Conservation (phyloP, 2,797 vertebrate species). For the Crocidura indochinensis region DNA sequence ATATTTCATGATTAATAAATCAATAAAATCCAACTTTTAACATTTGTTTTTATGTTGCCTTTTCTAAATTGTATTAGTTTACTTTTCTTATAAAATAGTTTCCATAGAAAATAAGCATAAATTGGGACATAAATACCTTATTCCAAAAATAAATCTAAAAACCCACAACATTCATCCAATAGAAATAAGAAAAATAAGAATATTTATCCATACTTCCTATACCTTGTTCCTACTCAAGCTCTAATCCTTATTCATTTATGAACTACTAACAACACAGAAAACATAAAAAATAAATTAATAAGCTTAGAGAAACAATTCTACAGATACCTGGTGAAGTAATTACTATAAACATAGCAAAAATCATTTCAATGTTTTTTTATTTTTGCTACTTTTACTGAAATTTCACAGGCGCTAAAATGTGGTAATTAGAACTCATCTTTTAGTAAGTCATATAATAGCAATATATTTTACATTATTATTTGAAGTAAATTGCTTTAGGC, state of each 20-base stretch:
- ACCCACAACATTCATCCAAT: background rate
- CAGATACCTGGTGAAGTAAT: background rate
- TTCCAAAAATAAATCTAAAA: background rate
- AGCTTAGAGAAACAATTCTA: slow-evolving; percentile 34
- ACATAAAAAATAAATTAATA: slow-evolving; percentile 41
- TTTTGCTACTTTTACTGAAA: slow-evolving; percentile 55
- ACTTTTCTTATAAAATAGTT: background rate
- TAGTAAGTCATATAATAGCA: slow-evolving; percentile 19
- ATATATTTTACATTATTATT: slow-evolving; percentile 60
- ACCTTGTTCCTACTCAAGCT: background rate
- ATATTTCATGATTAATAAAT: background rate
- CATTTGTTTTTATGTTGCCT: background rate
- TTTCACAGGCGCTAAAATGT: slow-evolving; percentile 32
- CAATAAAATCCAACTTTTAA: slow-evolving; percentile 27
- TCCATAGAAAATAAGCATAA: slow-evolving; percentile 9
- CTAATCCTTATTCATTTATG: background rate
- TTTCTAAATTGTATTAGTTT: background rate
- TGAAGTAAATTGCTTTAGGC: slow-evolving; percentile 58
- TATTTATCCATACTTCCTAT: background rate
- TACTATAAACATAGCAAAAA: slow-evolving; percentile 35
- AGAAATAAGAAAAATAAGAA: background rate
- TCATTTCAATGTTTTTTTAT: background rate
- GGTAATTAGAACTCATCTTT: background rate
- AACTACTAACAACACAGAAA: slow-evolving; percentile 62
- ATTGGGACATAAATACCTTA: background rate